These are phyloP conservation scores for Tapera naevia DNA, from an alignment of 2,797 vertebrate species.

Conservation along the genomic window DNA sequence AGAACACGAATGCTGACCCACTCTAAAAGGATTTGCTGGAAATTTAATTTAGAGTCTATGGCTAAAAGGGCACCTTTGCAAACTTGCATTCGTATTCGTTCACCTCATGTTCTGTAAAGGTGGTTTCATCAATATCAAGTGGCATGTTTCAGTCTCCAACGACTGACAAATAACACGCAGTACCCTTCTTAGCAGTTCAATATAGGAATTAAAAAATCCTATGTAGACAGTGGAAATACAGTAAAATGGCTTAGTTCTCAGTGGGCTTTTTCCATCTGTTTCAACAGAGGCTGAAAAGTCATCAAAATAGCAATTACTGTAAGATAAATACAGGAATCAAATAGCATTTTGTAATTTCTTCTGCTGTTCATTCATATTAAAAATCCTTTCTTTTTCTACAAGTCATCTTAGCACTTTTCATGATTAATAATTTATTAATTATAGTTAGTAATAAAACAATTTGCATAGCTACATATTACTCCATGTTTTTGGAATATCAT, in stretches of 20 bases:
- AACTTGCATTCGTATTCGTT: conserved; percentile 68
- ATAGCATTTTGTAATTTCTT: background rate
- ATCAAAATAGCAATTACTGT: background rate
- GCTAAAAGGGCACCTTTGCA: conserved; percentile 81
- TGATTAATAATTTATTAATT: background rate
- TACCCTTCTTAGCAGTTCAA: background rate
- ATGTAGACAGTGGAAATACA: background rate
- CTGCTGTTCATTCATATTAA: background rate
- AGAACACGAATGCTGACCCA: conserved; percentile 84
- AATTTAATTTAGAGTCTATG: conserved; percentile 85
- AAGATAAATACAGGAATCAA: background rate
- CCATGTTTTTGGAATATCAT: background rate
- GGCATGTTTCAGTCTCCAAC: conserved; percentile 14
- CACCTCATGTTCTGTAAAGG: conserved; percentile 54
- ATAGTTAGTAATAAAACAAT: background rate
- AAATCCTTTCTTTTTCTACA: background rate
- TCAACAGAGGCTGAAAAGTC: background rate
- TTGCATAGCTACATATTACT: background rate
- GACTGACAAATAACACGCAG: background rate
- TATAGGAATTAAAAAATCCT: background rate
- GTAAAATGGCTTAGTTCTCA: background rate
- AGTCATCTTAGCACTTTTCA: background rate
- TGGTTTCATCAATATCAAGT: conserved; percentile 31
- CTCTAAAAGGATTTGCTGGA: conserved; percentile 89
- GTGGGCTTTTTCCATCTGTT: background rate